A percentile compares a stretch with the other conserved stretches of the same genome.
Evolutionary conservation across 2,888 invertebrate genomes (phyloP).

Genomic region (Chesias legatella): DNA sequence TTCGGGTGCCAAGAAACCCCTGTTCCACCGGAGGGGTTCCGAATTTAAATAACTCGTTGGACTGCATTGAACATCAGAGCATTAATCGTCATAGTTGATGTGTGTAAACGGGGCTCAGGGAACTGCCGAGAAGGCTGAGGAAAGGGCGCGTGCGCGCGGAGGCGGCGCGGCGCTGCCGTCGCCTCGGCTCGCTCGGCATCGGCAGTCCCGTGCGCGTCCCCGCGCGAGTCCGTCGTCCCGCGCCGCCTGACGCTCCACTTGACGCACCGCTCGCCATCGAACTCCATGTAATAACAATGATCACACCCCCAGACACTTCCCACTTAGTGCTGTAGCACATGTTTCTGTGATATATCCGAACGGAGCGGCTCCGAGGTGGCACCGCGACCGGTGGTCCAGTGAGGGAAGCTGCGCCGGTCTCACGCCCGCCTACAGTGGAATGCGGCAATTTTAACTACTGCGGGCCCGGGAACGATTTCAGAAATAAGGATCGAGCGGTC

Average conservation of each 20-base stretch:
- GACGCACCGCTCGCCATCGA: slow-evolving; percentile 48
- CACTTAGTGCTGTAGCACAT: slow-evolving; percentile 53
- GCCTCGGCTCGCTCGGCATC: slow-evolving; percentile 30
- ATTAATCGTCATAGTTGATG: slow-evolving; percentile 42
- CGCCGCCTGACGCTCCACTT: slow-evolving; percentile 34
- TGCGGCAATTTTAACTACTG: slow-evolving; percentile 80
- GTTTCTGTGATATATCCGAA: slow-evolving; percentile 63
- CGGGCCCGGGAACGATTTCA: slow-evolving; percentile 70
- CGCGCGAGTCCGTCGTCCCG: slow-evolving; percentile 47
- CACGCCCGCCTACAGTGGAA: slow-evolving; percentile 75
- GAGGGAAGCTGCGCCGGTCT: slow-evolving; percentile 73
- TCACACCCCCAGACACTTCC: slow-evolving; percentile 41
- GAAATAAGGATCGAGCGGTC: slow-evolving; percentile 63
- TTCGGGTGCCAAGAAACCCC: slow-evolving; percentile 36
- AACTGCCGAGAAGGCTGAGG: slow-evolving; percentile 25
- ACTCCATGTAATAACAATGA: slow-evolving; percentile 62
- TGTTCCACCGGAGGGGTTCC: slow-evolving; percentile 37
- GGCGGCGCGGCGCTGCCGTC: slow-evolving; percentile 52
- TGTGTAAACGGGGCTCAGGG: slow-evolving; percentile 54
- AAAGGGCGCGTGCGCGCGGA: slow-evolving; percentile 50
- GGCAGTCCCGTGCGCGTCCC: slow-evolving; percentile 66
- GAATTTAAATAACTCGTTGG: slow-evolving; percentile 37
- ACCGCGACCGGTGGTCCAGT: slow-evolving; percentile 70
- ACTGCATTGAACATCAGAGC: slow-evolving; percentile 35
- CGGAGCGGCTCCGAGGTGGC: slow-evolving; percentile 37